These are phyloP conservation scores for Eidolon dupreanum DNA, from an alignment of 2,797 vertebrate species.

Conservation along the genomic window DNA sequence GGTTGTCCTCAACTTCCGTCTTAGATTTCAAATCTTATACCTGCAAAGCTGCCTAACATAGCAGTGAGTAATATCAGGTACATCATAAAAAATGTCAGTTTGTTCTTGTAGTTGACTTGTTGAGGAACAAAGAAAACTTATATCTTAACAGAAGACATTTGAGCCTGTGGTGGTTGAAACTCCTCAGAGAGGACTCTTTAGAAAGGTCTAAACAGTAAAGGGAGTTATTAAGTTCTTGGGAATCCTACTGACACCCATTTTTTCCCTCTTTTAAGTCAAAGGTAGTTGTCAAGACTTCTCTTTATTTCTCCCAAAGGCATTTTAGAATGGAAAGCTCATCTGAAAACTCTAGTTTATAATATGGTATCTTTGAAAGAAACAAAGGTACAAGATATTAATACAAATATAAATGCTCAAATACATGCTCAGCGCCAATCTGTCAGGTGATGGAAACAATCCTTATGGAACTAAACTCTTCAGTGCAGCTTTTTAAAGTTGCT, in stretches of 20 bases:
- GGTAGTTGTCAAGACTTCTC: not conserved
- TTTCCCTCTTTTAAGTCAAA: not conserved
- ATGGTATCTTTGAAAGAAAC: constrained; percentile 33
- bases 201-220: constrained; percentile 2
- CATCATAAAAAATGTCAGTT: not conserved
- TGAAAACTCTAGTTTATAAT: constrained; percentile 31
- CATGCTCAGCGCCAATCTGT: not conserved
- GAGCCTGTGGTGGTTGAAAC: not conserved
- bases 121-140: not conserved
- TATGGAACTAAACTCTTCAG: not conserved
- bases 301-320: not conserved
- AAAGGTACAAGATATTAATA: not conserved
- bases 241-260: not conserved
- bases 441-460: not conserved
- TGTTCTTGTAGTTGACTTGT: not conserved
- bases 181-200: not conserved
- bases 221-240: not conserved
- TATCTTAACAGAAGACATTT: constrained; percentile 8
- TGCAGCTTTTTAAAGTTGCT: not conserved
- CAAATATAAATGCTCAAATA: not conserved
- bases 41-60: not conserved
- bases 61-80: not conserved
- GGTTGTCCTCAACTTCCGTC: not conserved
- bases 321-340: not conserved
- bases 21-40: not conserved